phyloP scores from a whole-genome alignment of 2,797 vertebrate species.

The Sebastes nivosus region DNA sequence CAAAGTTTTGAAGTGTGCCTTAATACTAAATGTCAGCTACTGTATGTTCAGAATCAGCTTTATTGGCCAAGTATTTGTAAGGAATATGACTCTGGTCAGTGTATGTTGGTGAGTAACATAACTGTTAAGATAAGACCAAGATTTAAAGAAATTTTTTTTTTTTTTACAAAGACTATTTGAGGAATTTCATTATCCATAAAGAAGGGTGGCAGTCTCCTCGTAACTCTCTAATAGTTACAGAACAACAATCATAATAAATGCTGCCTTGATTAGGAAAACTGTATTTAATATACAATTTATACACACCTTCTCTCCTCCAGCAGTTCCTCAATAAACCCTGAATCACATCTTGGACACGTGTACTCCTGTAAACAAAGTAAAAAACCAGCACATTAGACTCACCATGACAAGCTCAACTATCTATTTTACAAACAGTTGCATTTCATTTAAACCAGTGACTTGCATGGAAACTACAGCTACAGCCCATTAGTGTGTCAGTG shows the following conservation, averaged over 20 bases:
- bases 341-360: slow-evolving; percentile 95
- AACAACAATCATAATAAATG: not conserved
- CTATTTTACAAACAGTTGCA: not conserved
- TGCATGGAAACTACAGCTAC: not conserved
- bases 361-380: slow-evolving; percentile 85
- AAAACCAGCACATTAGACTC: not conserved
- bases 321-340: slow-evolving; percentile 97
- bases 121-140: not conserved
- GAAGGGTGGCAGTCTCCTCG: not conserved
- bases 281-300: not conserved
- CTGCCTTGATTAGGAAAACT: not conserved
- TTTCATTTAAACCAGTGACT: not conserved
- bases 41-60: not conserved
- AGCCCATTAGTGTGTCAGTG: not conserved
- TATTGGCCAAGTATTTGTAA: not conserved
- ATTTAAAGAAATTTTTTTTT: not conserved
- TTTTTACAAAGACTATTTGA: not conserved
- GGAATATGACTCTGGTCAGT: not conserved
- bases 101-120: not conserved
- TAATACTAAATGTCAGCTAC: not conserved
- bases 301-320: slow-evolving; percentile 90
- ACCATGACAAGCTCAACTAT: not conserved
- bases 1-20: not conserved
- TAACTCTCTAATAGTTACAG: not conserved
- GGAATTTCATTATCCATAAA: not conserved